phyloP scores from a whole-genome alignment of 2,888 invertebrate genomes.

The Gisinianus flammeolus region DNA sequence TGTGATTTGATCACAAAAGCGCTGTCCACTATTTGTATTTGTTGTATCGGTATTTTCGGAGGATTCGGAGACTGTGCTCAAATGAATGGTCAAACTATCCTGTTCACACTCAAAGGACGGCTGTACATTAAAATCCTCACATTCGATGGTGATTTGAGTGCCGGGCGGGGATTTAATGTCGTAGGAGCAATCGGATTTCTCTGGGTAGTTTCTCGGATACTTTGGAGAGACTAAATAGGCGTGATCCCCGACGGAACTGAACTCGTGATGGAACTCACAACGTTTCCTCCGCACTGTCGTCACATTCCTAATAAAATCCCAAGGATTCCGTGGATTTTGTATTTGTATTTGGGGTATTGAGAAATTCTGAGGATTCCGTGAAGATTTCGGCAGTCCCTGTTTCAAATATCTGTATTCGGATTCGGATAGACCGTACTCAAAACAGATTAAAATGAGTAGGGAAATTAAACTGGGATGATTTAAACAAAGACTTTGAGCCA shows the following conservation, averaged over 20 bases:
- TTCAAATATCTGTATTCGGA: too few species aligned
- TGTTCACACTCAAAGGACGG: background rate
- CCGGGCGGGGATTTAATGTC: background rate
- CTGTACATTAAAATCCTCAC: constrained; percentile 19
- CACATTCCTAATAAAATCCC: too few species aligned
- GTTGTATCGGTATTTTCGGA: too few species aligned
- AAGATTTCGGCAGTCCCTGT: too few species aligned
- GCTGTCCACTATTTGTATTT: background rate
- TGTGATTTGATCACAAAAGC: background rate
- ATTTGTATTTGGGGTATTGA: too few species aligned
- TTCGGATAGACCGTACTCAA: too few species aligned
- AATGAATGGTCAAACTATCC: background rate
- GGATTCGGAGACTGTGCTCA: too few species aligned
- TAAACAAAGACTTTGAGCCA: too few species aligned
- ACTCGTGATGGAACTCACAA: background rate
- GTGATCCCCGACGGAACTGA: background rate
- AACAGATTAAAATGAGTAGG: too few species aligned
- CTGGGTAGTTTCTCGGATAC: background rate
- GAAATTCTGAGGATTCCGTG: too few species aligned
- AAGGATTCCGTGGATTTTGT: too few species aligned
- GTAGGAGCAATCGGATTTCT: background rate
- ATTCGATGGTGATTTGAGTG: background rate
- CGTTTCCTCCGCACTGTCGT: background rate
- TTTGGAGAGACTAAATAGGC: constrained; percentile 4
- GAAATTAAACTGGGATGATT: too few species aligned